Conservation (phyloP, 2,113 vertebrate species). For the Phainopepla nitens region DNA sequence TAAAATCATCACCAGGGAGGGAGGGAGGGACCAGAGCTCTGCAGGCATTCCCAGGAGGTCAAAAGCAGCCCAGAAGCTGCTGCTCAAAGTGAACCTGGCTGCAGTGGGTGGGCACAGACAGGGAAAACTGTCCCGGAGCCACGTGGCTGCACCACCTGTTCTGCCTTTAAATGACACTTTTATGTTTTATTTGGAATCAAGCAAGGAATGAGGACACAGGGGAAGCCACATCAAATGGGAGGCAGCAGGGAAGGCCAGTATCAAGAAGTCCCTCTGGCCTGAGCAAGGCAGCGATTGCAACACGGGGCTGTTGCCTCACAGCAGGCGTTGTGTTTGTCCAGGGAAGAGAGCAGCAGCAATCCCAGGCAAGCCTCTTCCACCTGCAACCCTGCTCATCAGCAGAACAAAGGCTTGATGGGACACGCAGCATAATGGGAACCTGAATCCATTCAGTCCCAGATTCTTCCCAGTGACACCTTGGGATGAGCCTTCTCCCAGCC, state of each 20-base stretch:
- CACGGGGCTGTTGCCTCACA: background rate
- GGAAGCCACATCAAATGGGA: fast-evolving
- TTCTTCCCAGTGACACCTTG: background rate
- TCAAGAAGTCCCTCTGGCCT: background rate
- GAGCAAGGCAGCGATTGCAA: background rate
- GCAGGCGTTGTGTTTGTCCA: background rate
- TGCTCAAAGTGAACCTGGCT: background rate
- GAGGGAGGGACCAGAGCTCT: background rate
- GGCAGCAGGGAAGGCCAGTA: background rate
- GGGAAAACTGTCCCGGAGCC: fast-evolving
- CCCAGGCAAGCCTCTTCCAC: background rate
- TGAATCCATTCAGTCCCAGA: background rate
- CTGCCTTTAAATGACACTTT: background rate
- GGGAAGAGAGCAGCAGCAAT: background rate
- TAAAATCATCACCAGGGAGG: conserved; percentile 1
- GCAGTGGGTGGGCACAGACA: fast-evolving
- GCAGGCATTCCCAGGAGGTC: background rate
- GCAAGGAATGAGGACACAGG: background rate
- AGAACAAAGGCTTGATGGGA: background rate
- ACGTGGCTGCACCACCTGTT: fast-evolving
- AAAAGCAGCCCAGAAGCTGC: background rate
- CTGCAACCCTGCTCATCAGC: background rate
- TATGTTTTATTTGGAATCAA: background rate
- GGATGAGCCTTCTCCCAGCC: background rate
- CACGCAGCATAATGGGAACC: background rate